Evolutionary conservation across 2,113 vertebrate genomes (phyloP).

Genomic region (Dipodomys spectabilis): DNA sequence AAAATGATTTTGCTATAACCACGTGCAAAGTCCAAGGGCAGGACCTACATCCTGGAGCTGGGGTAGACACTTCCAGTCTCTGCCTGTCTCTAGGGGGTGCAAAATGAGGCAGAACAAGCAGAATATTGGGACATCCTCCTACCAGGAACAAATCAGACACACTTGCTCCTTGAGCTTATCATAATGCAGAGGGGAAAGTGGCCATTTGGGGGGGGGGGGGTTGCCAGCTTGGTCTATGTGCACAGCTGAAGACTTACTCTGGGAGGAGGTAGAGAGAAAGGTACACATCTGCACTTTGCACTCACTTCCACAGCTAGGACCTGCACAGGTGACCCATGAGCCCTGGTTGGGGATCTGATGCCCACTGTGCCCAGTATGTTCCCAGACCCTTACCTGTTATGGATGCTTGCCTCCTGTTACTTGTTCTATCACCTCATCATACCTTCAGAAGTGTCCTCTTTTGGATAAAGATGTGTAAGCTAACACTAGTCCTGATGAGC

Average conservation of each 20-base stretch:
- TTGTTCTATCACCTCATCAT: not conserved
- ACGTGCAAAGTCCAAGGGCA: not conserved
- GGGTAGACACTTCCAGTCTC: not conserved
- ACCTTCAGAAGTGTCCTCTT: not conserved
- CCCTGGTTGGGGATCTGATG: not conserved
- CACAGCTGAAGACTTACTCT: not conserved
- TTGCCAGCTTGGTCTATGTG: not conserved
- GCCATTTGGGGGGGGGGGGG: no score
- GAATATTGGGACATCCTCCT: not conserved
- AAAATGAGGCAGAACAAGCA: rapidly evolving
- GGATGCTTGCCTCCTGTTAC: not conserved
- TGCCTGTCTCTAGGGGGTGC: not conserved
- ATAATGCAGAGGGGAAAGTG: no score
- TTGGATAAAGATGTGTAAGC: not conserved
- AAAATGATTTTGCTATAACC: not conserved
- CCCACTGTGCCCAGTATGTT: not conserved
- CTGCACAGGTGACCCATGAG: not conserved
- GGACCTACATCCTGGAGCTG: not conserved
- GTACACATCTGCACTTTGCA: not conserved
- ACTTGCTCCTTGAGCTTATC: not conserved
- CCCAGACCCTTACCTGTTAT: not conserved
- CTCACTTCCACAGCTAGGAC: not conserved
- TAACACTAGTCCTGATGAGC: not conserved
- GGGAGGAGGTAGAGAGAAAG: not conserved
- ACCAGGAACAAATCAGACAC: not conserved